These are phyloP conservation scores for Enteromius fasciolatus DNA, from an alignment of 2,797 vertebrate species.

Conservation along the genomic window DNA sequence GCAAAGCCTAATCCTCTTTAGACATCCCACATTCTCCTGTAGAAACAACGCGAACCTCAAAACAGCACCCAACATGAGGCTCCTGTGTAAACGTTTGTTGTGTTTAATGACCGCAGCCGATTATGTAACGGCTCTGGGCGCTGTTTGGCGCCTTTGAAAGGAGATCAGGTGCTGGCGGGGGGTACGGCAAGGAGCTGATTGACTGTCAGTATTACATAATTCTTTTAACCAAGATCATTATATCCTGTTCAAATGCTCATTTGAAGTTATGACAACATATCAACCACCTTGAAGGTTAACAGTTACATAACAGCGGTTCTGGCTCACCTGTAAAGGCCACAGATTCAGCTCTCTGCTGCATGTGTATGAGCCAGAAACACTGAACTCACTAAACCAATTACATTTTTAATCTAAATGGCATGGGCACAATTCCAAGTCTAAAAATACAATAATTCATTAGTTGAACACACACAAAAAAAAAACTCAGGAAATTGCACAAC, in stretches of 20 bases:
- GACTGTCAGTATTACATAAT: slow-evolving; percentile 29
- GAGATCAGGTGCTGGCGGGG: slow-evolving; percentile 18
- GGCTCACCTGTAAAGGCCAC: slow-evolving; percentile 30
- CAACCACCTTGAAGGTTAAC: slow-evolving; percentile 33
- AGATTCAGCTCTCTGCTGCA: neutral
- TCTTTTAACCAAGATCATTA: slow-evolving; percentile 32
- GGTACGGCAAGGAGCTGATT: slow-evolving; percentile 1
- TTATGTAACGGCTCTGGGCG: slow-evolving; percentile 5
- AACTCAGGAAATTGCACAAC: too few species aligned
- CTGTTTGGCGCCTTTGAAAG: slow-evolving; percentile 17
- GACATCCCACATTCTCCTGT: slow-evolving; percentile 12
- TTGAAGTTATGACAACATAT: slow-evolving; percentile 20
- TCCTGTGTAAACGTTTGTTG: slow-evolving; percentile 14
- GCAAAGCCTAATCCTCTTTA: slow-evolving; percentile 19
- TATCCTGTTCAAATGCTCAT: slow-evolving; percentile 26
- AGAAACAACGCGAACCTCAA: neutral
- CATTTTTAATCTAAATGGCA: neutral
- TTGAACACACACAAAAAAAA: neutral
- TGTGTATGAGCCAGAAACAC: neutral
- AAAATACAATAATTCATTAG: neutral
- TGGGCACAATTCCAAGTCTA: neutral
- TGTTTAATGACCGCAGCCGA: slow-evolving; percentile 5
- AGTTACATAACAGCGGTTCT: slow-evolving; percentile 36
- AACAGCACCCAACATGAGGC: neutral
- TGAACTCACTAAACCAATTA: neutral